Evolutionary conservation across 1,140 invertebrate genomes (phyloP).

Genomic region (Dreissena polymorpha): DNA sequence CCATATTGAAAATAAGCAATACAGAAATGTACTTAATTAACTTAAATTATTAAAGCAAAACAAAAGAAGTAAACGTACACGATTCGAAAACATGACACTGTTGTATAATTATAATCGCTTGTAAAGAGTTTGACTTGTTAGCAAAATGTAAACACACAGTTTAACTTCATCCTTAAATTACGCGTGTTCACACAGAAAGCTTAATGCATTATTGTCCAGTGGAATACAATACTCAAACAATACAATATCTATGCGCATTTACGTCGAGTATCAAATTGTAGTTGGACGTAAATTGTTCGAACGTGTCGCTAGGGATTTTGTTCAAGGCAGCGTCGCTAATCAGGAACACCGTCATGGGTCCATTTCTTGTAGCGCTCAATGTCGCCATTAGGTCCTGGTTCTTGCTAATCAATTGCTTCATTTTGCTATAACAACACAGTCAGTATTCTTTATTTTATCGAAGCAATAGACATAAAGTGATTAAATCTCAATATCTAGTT

Average conservation of each 20-base stretch:
- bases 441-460: no score
- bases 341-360: conserved; percentile 64
- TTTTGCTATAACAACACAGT: conserved; percentile 34
- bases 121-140: no score
- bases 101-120: no score
- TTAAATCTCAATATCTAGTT: neutral
- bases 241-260: neutral
- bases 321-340: conserved; percentile 53
- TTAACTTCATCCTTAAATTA: no score
- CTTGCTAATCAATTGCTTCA: conserved; percentile 15
- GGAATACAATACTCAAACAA: neutral
- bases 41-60: no score
- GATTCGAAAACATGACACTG: no score
- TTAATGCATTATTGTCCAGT: neutral
- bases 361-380: conserved; percentile 21
- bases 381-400: conserved; percentile 48
- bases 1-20: no score
- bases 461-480: no score
- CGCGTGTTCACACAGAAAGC: no score
- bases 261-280: conserved; percentile 23
- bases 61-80: no score
- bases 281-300: neutral
- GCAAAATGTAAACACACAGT: no score
- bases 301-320: conserved; percentile 41
- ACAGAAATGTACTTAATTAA: no score